phyloP scores from a whole-genome alignment of 2,888 invertebrate genomes.

The Protodeltote pygarga region DNA sequence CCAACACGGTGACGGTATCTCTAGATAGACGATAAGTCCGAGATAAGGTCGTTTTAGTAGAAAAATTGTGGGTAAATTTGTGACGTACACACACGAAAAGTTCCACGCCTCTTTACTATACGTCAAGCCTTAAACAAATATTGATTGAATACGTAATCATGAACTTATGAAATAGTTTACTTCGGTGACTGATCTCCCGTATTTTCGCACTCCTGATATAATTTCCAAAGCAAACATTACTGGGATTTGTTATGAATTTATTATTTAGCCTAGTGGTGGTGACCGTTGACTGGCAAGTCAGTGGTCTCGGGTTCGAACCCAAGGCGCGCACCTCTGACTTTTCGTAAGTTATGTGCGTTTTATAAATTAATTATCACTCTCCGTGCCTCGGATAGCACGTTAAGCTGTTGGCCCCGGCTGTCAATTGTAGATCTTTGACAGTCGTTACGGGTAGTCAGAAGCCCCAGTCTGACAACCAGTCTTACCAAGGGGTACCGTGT shows the following conservation, averaged over 20 bases:
- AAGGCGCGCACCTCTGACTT: too few species aligned
- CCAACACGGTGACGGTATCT: conserved; percentile 39
- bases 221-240: conserved; percentile 52
- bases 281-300: too few species aligned
- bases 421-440: too few species aligned
- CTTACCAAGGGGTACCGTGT: too few species aligned
- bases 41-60: conserved; percentile 42
- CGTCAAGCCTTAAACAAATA: conserved; percentile 73
- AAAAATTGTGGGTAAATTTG: conserved; percentile 37
- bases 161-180: conserved; percentile 42
- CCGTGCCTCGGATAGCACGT: too few species aligned
- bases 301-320: too few species aligned
- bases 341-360: too few species aligned
- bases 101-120: conserved; percentile 76
- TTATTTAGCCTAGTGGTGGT: too few species aligned
- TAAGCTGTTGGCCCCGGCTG: too few species aligned
- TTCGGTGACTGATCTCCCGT: conserved; percentile 43
- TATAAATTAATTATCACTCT: too few species aligned
- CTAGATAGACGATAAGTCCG: conserved; percentile 34
- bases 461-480: too few species aligned
- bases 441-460: too few species aligned
- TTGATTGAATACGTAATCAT: conserved; percentile 68
- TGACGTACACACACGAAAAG: conserved; percentile 75
- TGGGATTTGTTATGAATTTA: conserved; percentile 49
- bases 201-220: conserved; percentile 54